Evolutionary conservation across 2,888 invertebrate species (phyloP), one percentile per base, ranked within the genome.

Genomic region (Phorcus lineatus): DNA sequence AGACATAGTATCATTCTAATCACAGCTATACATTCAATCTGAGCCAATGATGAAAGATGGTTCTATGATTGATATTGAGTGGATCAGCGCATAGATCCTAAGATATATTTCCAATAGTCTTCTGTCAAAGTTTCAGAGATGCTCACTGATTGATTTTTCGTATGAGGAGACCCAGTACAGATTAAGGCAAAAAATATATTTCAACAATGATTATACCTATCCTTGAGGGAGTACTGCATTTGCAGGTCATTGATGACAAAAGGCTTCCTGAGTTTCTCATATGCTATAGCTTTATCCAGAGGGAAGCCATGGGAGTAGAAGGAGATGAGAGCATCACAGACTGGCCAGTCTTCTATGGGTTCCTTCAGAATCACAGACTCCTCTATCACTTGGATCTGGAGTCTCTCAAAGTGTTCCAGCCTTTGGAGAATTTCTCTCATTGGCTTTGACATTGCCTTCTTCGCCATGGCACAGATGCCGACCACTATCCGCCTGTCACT

Each of bases 231-330:
- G 94, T 97, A 99, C 93, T 99, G 99, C 96, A 98, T 97, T 90
- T 98, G 97, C 87, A 99, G 95, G 94, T 99, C 98, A 94, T 99
- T 99, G 89, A 99, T 97, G 86, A 99, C 97, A 93, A 98, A 99
- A 0, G 99, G 99, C 93, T 97, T 97, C 86, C 98, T 95, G 81
- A 99, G 94, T 90, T 96, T 96, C 79, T 98, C 97, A 94, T 99
- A 99, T 90, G 96, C 96, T 89, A 99, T 98, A 40, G 99, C 99
- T 94, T 99, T 99, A 91, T 98, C 98, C 84, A 99, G 94, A 0
- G 99, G 99, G 94, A 99, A 99, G 54, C 99, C 99, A 94, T 98
- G 97, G 4, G 99, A 99, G 94, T 99, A 98, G 94, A 99, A 99
- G 79, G 99, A 98, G 90, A 99, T 97, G 74, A 99, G 95, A 92